Evolutionary conservation across 2,797 vertebrate species (phyloP).

Genomic region (Petrocephalus schoutedeni): DNA sequence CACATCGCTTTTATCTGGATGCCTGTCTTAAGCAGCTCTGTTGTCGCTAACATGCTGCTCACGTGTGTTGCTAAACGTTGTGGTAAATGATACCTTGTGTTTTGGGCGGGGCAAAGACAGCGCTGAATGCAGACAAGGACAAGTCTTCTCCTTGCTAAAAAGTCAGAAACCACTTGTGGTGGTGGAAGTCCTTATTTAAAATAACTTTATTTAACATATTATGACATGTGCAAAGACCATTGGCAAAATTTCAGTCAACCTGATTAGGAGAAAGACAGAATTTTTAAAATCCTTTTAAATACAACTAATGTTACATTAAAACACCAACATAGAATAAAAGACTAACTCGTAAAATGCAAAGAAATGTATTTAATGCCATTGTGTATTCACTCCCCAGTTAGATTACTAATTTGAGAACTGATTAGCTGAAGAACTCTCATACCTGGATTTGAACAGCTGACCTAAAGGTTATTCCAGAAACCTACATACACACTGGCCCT

Average conservation of each 20-base stretch:
- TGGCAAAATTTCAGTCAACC: not conserved
- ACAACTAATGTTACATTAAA: not conserved
- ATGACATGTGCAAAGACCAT: not conserved
- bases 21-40: not conserved
- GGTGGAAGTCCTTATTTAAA: not conserved
- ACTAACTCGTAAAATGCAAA: not conserved
- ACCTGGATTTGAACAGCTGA: not conserved
- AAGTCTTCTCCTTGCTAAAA: not conserved
- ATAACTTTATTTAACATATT: no score
- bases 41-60: not conserved
- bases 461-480: not conserved
- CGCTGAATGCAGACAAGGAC: not conserved
- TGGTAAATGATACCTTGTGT: not conserved
- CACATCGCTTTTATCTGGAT: not conserved
- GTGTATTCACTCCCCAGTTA: not conserved
- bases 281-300: not conserved
- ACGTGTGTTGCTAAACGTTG: not conserved
- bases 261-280: not conserved
- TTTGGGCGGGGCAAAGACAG: not conserved
- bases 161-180: not conserved
- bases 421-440: not conserved
- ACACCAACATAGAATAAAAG: not conserved
- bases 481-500: not conserved
- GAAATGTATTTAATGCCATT: not conserved
- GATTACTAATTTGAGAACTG: not conserved